Evolutionary conservation across 1,140 invertebrate species (phyloP), one percentile per base, ranked within the genome.

Genomic region (Bactericera cockerelli): DNA sequence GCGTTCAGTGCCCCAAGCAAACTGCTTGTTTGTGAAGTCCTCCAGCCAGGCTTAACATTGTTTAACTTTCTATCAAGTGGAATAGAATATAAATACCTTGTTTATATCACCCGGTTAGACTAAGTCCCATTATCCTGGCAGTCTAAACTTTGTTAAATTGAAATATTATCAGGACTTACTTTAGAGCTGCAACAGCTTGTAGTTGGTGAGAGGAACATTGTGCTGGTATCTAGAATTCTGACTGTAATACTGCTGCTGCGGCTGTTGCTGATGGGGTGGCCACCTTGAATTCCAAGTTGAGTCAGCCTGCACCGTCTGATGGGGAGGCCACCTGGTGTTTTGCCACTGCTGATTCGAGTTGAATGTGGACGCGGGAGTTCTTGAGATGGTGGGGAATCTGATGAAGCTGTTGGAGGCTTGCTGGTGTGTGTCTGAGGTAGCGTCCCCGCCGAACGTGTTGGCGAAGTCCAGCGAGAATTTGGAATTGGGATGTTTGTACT

Each of bases 251-350:
- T 49, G 42, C 22, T 49, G 42, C 42, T 4, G 4, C 8, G 6
- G 42, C 19, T 49, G 42, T n/a, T 16, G 42, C 42, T 16, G 42
- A 3, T 16, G 22, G 8, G 4, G 42, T 16, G 42, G 42, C 42
- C 42, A 49, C 19, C 42, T 49, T 49, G 42, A 49, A 49, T 49
- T 49, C 42, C 42, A 49, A 49, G n/a, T 22, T 19, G 42, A 49
- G n/a, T 49, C n/a, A 49, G n/a, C n/a, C 42, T 49, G 42, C n/a
- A n/a, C n/a, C n/a, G n/a, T n/a, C 4, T 49, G 42, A 10, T 19
- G n/a, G 19, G 42, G 4, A 4, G 42, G 42, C 42, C 42, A 49
- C 19, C 42, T 49, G 6, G 42, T 49, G 19, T 49, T 49, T n/a
- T 6, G 22, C 42, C 42, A 49, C n/a, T n/a, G n/a, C 8, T n/a